Base-by-base conservation (phyloP, 2,888 invertebrate genomes). In the Aethes cnicana region DNA sequence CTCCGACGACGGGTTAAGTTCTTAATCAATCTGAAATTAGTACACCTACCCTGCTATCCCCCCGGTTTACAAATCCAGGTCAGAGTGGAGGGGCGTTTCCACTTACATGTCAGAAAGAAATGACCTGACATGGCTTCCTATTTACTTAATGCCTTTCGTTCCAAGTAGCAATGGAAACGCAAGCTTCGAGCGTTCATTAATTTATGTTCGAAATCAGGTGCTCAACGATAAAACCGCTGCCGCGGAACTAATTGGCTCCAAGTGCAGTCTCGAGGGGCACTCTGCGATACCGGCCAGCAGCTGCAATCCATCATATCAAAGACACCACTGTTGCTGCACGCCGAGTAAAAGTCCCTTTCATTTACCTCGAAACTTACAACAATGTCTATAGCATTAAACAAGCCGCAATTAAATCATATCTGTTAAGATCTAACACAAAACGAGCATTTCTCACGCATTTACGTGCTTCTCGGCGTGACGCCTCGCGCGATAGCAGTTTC, bases 301-400 rank as follows among this genome's bases (percentile, higher is more conserved):
- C 85, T 86, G 86, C 78, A 72, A 62, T 63, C 63, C 65, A 79
- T 80, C 76, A 77, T 54, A 66, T 77, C 72, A 81, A 79, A 77
- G 76, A 71, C 55, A 61, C 57, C 66, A 68, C 75, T 80, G 75
- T 82, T 68, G 42, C 55, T 35, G 47, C 36, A 49, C 18, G 49
- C 25, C 50, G 11, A 52, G 52, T 46, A 52, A 52, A 52, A 52
- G 44, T 46, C 37, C 52, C 44, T 33, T 44, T 39, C 44, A 30
- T 33, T 52, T 33, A 21, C 30, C 9, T 17, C 14, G 37, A 50
- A 44, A 50, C 25, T 23, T 12, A 30, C 30, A 50, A 49, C 21
- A 43, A 50, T 41, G 36, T 17, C 3, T n/a, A 17, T 25, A 6
- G 39, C 33, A 33, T 4, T 14, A n/a, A 41, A 18, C 28, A 16